Percentiles rank a stretch among this genome's conserved stretches.
Conservation (phyloP, 2,888 invertebrate species). For the Patella ulyssiponensis region DNA sequence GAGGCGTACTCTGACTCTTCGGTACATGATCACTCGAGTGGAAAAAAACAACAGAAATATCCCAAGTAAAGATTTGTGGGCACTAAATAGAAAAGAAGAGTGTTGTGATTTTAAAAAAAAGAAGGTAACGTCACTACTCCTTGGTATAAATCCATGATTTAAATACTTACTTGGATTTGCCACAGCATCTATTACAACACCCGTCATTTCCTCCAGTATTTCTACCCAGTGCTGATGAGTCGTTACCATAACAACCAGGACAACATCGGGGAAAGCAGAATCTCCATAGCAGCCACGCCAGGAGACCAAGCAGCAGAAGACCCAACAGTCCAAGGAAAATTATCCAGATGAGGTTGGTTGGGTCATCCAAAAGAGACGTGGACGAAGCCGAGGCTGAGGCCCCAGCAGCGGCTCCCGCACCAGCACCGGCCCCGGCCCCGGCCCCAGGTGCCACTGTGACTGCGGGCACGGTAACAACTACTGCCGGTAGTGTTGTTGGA, state of each 20-base stretch:
- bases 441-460: no score
- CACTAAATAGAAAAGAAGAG: no score
- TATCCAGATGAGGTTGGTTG: not conserved
- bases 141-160: no score
- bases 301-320: not conserved
- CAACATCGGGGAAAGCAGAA: constrained; percentile 1
- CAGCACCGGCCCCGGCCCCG: no score
- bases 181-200: not conserved
- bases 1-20: no score
- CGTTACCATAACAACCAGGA: not conserved
- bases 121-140: no score
- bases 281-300: not conserved
- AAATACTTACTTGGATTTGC: no score
- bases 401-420: not conserved
- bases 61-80: no score
- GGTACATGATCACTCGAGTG: no score
- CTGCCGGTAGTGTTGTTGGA: not conserved
- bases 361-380: not conserved
- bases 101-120: no score
- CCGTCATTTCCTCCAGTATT: not conserved
- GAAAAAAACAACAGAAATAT: no score
- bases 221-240: not conserved
- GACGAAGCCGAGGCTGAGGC: not conserved
- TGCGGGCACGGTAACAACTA: not conserved
- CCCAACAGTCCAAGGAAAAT: not conserved